Evolutionary conservation across 2,797 vertebrate species (phyloP).

Genomic region (Gobio occitaniae): DNA sequence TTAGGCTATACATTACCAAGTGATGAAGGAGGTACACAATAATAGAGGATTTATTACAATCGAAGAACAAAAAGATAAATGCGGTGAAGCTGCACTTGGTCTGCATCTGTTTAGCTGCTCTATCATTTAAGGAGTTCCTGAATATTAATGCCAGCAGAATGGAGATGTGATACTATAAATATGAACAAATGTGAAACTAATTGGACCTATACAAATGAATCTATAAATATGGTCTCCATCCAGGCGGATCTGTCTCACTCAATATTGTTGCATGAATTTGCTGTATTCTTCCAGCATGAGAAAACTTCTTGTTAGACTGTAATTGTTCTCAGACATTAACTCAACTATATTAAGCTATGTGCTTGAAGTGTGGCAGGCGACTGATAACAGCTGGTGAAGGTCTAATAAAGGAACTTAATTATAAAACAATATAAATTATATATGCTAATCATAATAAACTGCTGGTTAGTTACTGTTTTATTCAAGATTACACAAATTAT

Average conservation of each 20-base stretch:
- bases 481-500: background rate
- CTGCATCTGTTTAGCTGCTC: conserved; percentile 79
- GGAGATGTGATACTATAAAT: conserved; percentile 33
- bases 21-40: conserved; percentile 57
- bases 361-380: background rate
- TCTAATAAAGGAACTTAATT: background rate
- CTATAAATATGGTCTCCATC: conserved; percentile 79
- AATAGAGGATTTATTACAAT: conserved; percentile 73
- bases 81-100: conserved; percentile 81
- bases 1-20: conserved; percentile 77
- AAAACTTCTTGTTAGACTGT: background rate
- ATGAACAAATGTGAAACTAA: conserved; percentile 38
- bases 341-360: conserved; percentile 20
- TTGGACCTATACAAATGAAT: conserved; percentile 66
- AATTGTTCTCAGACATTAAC: conserved; percentile 13
- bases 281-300: conserved; percentile 22
- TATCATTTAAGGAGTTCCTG: conserved; percentile 80
- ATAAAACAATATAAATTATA: background rate
- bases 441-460: background rate
- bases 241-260: conserved; percentile 71
- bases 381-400: background rate
- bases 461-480: background rate
- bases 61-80: conserved; percentile 57
- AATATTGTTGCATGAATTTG: background rate
- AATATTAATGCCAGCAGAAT: conserved; percentile 56